These are phyloP conservation scores for Protophormia terraenovae DNA, from an alignment of 2,888 invertebrate genomes.

Conservation along the genomic window DNA sequence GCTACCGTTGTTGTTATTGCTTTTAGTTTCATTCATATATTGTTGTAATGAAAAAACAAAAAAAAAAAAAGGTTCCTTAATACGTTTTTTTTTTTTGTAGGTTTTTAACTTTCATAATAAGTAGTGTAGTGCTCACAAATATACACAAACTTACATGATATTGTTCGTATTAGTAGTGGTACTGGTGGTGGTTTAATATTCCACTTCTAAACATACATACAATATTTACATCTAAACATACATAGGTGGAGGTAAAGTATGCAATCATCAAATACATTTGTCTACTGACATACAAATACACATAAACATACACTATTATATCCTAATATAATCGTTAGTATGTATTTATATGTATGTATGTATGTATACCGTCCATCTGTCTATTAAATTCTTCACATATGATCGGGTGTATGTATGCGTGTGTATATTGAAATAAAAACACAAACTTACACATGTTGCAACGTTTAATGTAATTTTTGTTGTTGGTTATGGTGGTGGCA, in stretches of 20 bases:
- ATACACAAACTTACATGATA: not conserved
- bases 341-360: not conserved
- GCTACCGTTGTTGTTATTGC: slow-evolving; percentile 25
- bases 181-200: not conserved
- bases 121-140: slow-evolving; percentile 11
- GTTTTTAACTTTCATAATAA: slow-evolving; percentile 55
- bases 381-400: not conserved
- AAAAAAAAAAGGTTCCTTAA: slow-evolving; percentile 44
- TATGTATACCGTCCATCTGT: not conserved
- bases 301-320: too few relatives aligned
- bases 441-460: slow-evolving; percentile 38
- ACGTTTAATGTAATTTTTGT: slow-evolving; percentile 24
- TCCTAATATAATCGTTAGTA: too few relatives aligned
- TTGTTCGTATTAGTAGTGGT: not conserved
- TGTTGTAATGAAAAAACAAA: slow-evolving; percentile 26
- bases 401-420: not conserved
- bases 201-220: not conserved
- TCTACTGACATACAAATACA: too few relatives aligned
- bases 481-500: not conserved
- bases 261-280: slow-evolving; percentile 33
- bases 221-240: not conserved
- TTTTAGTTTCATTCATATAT: slow-evolving; percentile 4
- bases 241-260: not conserved
- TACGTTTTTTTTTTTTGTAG: slow-evolving; percentile 50
- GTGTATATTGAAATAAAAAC: not conserved